Conservation (phyloP, 2,797 vertebrate genomes). For the Antennarius maculatus region DNA sequence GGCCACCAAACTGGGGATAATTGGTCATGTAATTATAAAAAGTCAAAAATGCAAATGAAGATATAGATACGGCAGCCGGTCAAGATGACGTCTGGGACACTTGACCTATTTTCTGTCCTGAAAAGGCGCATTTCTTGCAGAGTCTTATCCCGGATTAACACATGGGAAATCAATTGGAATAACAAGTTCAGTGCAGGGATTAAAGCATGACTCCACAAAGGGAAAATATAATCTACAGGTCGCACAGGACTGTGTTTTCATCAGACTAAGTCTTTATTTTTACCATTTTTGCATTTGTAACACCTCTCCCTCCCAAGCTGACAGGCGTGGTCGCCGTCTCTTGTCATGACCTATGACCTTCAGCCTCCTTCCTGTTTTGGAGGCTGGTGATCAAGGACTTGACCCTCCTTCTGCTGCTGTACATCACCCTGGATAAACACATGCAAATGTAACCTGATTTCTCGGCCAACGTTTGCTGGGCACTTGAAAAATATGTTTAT, state of each 20-base stretch:
- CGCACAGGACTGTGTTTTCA: slow-evolving; percentile 18
- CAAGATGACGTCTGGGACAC: slow-evolving; percentile 78
- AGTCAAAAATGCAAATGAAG: slow-evolving; percentile 82
- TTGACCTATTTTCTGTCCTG: slow-evolving; percentile 79
- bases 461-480: background rate
- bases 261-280: slow-evolving; percentile 26
- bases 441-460: slow-evolving; percentile 17
- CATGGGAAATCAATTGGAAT: slow-evolving; percentile 66
- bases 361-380: slow-evolving; percentile 1
- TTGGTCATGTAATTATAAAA: slow-evolving; percentile 79
- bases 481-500: background rate
- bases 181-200: slow-evolving; percentile 70
- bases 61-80: slow-evolving; percentile 59
- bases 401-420: slow-evolving; percentile 19
- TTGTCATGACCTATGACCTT: slow-evolving; percentile 44
- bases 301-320: slow-evolving; percentile 14
- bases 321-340: slow-evolving; percentile 2
- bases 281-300: slow-evolving; percentile 16
- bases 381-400: background rate
- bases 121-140: slow-evolving; percentile 72
- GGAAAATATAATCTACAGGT: slow-evolving; percentile 64
- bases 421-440: slow-evolving; percentile 10
- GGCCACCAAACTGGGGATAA: slow-evolving; percentile 78
- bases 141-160: slow-evolving; percentile 80
- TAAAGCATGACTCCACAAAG: slow-evolving; percentile 69